These are phyloP conservation scores for Odontomyia ornata DNA, from an alignment of 2,888 invertebrate genomes.

Conservation along the genomic window DNA sequence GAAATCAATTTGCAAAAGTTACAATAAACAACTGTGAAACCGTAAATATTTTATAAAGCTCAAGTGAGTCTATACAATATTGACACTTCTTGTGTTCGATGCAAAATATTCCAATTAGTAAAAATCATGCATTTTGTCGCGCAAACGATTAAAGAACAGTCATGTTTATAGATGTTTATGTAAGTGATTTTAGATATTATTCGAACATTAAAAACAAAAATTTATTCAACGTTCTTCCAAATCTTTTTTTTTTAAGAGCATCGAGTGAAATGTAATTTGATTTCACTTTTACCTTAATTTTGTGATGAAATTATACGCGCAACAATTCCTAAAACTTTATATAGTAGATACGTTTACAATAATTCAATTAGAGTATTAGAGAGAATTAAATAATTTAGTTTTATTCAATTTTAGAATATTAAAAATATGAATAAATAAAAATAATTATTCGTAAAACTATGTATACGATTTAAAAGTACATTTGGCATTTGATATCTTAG, in stretches of 20 bases:
- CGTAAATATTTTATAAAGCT: too few species aligned
- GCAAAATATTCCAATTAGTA: too few species aligned
- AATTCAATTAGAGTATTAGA: constrained; percentile 13
- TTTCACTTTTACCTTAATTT: constrained; percentile 22
- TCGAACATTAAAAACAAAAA: too few species aligned
- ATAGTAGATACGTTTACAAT: constrained; percentile 12
- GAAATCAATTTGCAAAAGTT: too few species aligned
- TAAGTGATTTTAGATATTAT: too few species aligned
- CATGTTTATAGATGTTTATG: too few species aligned
- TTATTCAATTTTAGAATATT: constrained; percentile 19
- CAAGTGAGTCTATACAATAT: too few species aligned
- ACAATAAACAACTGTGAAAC: too few species aligned
- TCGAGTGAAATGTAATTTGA: not conserved
- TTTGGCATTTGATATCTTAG: constrained; percentile 22
- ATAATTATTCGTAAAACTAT: constrained; percentile 22
- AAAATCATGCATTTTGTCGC: too few species aligned
- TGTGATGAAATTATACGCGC: constrained; percentile 9
- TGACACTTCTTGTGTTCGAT: too few species aligned
- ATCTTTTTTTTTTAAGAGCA: not conserved
- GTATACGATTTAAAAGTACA: constrained; percentile 40
- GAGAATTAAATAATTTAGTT: constrained; percentile 15
- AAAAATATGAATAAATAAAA: constrained; percentile 2
- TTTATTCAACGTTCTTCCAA: not conserved
- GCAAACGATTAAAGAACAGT: too few species aligned
- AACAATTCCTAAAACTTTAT: constrained; percentile 26